Evolutionary conservation across 2,797 vertebrate species (phyloP), one percentile per base, ranked within the genome.

Genomic region (Macropodus opercularis): DNA sequence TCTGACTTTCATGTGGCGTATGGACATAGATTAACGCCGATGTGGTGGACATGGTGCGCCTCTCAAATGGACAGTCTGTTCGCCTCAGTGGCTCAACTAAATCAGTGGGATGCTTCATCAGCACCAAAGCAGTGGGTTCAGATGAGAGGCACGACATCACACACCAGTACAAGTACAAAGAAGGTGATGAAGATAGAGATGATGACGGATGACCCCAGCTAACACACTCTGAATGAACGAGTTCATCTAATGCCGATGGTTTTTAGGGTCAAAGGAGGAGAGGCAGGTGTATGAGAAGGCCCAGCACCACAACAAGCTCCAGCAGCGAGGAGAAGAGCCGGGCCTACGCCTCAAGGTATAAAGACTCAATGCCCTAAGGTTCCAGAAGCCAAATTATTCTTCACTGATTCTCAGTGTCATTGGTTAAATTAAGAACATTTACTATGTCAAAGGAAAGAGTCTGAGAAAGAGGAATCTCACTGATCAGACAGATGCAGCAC

Each of bases 121-220:
- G 94, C 89, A 98, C 96, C 7, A 98, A 97, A 81, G 81, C 91
- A 0, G 87, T 96, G 18, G 96, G 95, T 69, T 85, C 62, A 0
- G 91, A 95, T 13, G 58, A 84, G 10, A 84, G 95, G 18, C 92
- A 89, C 6, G 96, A 98, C 88, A 95, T 98, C 87, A 98, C 96
- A n/a, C 90, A 94, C 68, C 89, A 75, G 80, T 98, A 97, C 89
- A 98, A 98, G 78, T 93, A 95, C 62, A 86, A 89, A 0, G 95
- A 98, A 85, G 96, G 96, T 97, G 85, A 0, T 63, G 8, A 10
- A 40, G 7, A 40, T 13, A 13, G 8, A 18, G n/a, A 11, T 24
- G 23, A 26, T 17, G n/a, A 42, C 31, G 18, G 21, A 35, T n/a
- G 6, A 22, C 24, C 4, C 44, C 26, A 54, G 13, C 17, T 19